phyloP scores from a whole-genome alignment of 2,797 vertebrate genomes.

The Protonibea diacanthus region DNA sequence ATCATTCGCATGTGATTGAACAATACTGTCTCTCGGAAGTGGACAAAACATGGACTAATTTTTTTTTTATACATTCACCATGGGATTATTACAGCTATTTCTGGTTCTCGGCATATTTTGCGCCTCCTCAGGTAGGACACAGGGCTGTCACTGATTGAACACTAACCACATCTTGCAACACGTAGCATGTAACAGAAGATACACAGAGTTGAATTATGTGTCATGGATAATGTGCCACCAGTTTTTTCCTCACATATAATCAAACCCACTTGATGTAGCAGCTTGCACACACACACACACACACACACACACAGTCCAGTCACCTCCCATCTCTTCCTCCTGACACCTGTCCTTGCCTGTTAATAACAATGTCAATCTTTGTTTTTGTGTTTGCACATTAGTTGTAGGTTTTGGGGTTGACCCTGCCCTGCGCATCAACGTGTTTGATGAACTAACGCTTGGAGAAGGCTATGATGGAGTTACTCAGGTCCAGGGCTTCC shows the following conservation, averaged over 20 bases:
- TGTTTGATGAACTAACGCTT: slow-evolving; percentile 92
- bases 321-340: slow-evolving; percentile 15
- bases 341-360: slow-evolving; percentile 37
- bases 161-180: slow-evolving; percentile 30
- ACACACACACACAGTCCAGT: slow-evolving; percentile 14
- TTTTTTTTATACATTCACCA: slow-evolving; percentile 69
- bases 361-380: slow-evolving; percentile 37
- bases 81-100: slow-evolving; percentile 86
- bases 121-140: slow-evolving; percentile 83
- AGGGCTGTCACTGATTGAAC: slow-evolving; percentile 41
- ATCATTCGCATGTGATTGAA: slow-evolving; percentile 72
- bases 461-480: slow-evolving; percentile 90
- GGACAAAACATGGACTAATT: slow-evolving; percentile 87
- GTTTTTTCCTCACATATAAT: background rate
- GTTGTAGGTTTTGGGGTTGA: slow-evolving; percentile 95
- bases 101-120: slow-evolving; percentile 80
- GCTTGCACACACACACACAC: too few relatives aligned
- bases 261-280: slow-evolving; percentile 1
- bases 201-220: background rate
- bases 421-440: slow-evolving; percentile 93
- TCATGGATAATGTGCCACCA: slow-evolving; percentile 16
- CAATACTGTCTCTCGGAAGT: slow-evolving; percentile 72
- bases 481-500: slow-evolving; percentile 95
- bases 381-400: slow-evolving; percentile 70
- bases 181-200: slow-evolving; percentile 20